phyloP scores from a whole-genome alignment of 2,113 vertebrate species.

The Erythrocebus patas region DNA sequence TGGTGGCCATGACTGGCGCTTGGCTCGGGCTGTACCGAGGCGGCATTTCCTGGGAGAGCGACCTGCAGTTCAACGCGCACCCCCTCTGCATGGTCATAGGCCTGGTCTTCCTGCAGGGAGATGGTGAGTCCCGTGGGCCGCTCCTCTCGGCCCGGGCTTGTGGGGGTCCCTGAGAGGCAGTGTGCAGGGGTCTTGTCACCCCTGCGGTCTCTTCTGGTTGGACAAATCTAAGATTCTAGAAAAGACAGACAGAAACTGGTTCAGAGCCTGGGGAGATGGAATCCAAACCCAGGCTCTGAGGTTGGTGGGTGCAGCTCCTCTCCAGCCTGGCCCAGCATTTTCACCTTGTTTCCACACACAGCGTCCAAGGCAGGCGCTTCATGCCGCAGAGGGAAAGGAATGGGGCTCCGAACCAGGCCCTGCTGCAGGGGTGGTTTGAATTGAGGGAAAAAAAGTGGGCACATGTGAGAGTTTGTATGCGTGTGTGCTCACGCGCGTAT shows the following conservation, averaged over 20 bases:
- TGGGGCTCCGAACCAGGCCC: too few species aligned
- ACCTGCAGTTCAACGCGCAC: conserved; percentile 91
- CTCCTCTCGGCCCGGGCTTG: background rate
- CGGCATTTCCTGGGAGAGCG: conserved; percentile 91
- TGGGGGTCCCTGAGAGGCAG: background rate
- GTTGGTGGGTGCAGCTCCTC: background rate
- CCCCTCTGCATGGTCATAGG: conserved; percentile 96
- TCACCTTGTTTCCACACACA: background rate
- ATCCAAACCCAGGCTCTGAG: background rate
- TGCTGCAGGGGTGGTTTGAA: background rate
- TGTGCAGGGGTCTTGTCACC: background rate
- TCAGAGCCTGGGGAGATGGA: background rate
- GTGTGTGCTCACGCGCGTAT: too few species aligned
- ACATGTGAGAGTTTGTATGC: too few species aligned
- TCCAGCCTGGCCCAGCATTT: background rate
- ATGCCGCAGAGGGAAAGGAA: background rate
- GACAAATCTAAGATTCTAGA: background rate
- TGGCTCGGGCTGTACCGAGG: conserved; percentile 93
- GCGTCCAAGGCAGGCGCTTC: background rate
- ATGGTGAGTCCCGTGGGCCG: conserved; percentile 84
- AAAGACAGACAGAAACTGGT: background rate
- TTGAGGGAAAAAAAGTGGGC: background rate
- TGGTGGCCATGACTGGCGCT: conserved; percentile 87
- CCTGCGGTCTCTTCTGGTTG: background rate
- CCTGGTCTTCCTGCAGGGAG: conserved; percentile 94